Percentiles rank a stretch among this genome's conserved stretches.
These are phyloP conservation scores for Pelecanoides urinatrix DNA, from an alignment of 2,113 vertebrate genomes.

Conservation along the genomic window DNA sequence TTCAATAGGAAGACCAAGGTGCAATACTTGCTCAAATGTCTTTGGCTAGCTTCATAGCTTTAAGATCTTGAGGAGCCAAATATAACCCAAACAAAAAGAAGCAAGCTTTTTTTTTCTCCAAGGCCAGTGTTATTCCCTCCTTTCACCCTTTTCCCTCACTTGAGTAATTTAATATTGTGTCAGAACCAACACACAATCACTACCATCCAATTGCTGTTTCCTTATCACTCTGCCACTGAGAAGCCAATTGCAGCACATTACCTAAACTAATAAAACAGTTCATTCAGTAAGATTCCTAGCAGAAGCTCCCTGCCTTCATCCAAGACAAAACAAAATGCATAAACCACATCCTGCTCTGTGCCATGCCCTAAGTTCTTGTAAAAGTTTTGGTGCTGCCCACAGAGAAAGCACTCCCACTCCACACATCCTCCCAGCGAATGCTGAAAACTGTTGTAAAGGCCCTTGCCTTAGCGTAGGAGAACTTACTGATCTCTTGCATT, in stretches of 20 bases:
- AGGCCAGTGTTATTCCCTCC: neutral
- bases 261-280: neutral
- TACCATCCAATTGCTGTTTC: neutral
- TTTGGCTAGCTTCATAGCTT: neutral
- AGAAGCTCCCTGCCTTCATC: neutral
- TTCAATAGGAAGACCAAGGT: neutral
- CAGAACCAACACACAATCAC: neutral
- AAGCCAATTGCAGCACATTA: neutral
- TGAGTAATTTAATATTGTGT: neutral
- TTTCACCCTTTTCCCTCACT: neutral
- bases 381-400: neutral
- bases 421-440: neutral
- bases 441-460: neutral
- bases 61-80: neutral
- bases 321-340: conserved; percentile 28
- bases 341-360: conserved; percentile 61
- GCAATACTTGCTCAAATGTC: neutral
- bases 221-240: neutral
- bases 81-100: neutral
- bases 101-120: neutral
- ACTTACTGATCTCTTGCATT: neutral
- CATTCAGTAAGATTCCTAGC: neutral
- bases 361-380: neutral
- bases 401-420: conserved; percentile 2
- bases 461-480: neutral